Percentiles rank a stretch among this genome's conserved stretches.
These are phyloP conservation scores for Pherbina coryleti DNA, from an alignment of 2,888 invertebrate genomes.

Conservation along the genomic window DNA sequence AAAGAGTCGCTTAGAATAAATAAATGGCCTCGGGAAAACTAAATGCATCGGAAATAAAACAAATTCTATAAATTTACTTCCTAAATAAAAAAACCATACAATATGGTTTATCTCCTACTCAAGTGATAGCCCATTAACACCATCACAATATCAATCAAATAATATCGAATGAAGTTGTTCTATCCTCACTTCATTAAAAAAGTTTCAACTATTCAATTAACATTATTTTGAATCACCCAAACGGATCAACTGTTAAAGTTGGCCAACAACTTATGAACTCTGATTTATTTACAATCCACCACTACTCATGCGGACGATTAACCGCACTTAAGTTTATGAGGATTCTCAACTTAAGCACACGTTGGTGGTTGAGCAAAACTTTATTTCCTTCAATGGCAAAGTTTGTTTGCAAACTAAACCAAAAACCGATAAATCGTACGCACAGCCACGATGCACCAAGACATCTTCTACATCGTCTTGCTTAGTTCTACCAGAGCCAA, in stretches of 20 bases:
- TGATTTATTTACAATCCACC: not conserved
- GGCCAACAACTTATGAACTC: not conserved
- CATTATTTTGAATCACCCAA: not conserved
- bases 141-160: too few species aligned
- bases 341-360: not conserved
- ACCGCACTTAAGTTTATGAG: slow-evolving; percentile 28
- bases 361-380: not conserved
- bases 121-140: not conserved
- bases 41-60: too few species aligned
- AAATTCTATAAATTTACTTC: too few species aligned
- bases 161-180: too few species aligned
- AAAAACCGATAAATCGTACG: slow-evolving; percentile 29
- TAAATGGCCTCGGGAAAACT: too few species aligned
- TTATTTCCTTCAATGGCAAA: slow-evolving; percentile 12
- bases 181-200: too few species aligned
- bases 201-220: not conserved
- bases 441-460: not conserved
- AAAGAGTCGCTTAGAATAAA: too few species aligned
- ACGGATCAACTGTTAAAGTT: not conserved
- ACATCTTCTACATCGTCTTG: not conserved
- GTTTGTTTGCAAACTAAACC: slow-evolving; percentile 14
- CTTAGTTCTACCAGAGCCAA: not conserved
- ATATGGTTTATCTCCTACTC: too few species aligned
- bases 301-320: slow-evolving; percentile 29
- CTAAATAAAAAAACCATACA: too few species aligned